A percentile compares a stretch with the other conserved stretches of the same genome.
phyloP scores from a whole-genome alignment of 2,888 invertebrate genomes.

The Nemoura dubitans region DNA sequence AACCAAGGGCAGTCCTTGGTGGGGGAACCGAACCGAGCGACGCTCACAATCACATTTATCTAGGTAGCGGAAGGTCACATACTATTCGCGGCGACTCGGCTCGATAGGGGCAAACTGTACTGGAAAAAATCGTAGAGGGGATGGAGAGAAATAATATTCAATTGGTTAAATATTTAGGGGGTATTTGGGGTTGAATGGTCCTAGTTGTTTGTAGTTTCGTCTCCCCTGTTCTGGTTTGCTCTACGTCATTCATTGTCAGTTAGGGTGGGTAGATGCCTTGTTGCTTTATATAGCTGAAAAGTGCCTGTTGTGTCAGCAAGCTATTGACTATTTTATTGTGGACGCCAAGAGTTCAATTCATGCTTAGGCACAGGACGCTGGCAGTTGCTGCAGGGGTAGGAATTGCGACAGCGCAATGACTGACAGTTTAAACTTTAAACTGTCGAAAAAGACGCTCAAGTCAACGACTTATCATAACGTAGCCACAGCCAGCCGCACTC shows the following conservation, averaged over 20 bases:
- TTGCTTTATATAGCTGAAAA: constrained; percentile 40
- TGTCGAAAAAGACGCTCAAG: too few species aligned
- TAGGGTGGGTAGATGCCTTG: constrained; percentile 36
- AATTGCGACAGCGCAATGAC: background rate
- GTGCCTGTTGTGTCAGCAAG: constrained; percentile 46
- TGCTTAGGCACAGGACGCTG: background rate
- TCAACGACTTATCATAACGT: too few species aligned
- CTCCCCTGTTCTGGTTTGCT: constrained; percentile 39
- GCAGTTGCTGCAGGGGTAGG: background rate
- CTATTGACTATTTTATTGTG: constrained; percentile 44
- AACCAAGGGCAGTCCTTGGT: background rate
- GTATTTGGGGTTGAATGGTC: constrained; percentile 44
- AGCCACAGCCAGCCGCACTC: too few species aligned
- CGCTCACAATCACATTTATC: background rate
- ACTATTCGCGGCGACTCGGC: background rate
- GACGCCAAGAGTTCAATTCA: background rate
- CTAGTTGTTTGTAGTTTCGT: constrained; percentile 35
- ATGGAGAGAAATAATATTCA: constrained; percentile 40
- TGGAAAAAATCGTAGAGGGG: background rate
- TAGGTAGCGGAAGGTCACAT: constrained; percentile 1
- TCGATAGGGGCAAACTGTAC: background rate
- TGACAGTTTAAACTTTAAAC: background rate
- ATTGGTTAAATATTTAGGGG: constrained; percentile 49
- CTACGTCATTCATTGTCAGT: constrained; percentile 40
- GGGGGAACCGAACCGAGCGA: background rate